A percentile compares a stretch with the other conserved stretches of the same genome.
Evolutionary conservation across 2,797 vertebrate genomes (phyloP).

Genomic region (Pangasius macronema): DNA sequence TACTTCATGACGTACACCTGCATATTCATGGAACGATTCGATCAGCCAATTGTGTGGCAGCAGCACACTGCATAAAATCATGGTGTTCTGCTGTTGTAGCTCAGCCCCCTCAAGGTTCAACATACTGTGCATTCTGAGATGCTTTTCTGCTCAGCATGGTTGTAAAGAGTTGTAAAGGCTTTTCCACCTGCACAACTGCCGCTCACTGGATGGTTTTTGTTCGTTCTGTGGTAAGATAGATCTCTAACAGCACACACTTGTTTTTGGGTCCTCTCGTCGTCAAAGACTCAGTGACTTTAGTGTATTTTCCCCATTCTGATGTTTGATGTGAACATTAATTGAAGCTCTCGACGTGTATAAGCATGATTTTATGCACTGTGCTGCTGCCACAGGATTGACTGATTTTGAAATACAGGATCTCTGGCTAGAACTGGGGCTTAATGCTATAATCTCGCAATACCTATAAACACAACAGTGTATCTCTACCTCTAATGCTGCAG

Average conservation of each 20-base stretch:
- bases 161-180: background rate
- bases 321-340: background rate
- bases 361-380: background rate
- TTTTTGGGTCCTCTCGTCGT: too few relatives aligned
- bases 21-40: background rate
- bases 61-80: background rate
- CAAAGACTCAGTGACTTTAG: too few relatives aligned
- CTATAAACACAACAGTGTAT: background rate
- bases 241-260: too few relatives aligned
- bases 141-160: background rate
- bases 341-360: background rate
- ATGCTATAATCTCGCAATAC: background rate
- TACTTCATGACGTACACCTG: background rate
- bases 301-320: background rate
- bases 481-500: background rate
- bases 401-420: background rate
- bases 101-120: background rate
- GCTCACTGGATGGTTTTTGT: background rate
- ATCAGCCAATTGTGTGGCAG: too few relatives aligned
- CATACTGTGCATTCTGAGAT: background rate
- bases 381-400: conserved; percentile 4
- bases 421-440: background rate
- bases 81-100: background rate
- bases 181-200: background rate
- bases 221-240: too few relatives aligned